Base-by-base conservation (phyloP, 2,888 invertebrate genomes). In the Lasioglossum vierecki region DNA sequence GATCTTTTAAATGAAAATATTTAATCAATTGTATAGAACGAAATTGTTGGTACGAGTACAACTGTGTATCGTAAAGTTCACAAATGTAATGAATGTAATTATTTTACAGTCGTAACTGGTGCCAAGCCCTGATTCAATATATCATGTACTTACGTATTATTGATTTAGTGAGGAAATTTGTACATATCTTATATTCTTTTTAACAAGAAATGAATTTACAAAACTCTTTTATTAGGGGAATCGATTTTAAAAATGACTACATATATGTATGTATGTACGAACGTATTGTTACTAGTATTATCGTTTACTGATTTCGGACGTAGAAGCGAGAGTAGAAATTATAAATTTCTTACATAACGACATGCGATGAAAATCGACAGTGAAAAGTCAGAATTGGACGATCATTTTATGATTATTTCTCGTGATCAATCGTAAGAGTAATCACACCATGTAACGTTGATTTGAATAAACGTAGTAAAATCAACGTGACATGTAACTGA, bases 91-190 rank as follows among this genome's bases (percentile, higher is more conserved):
- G 49, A 53, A 63, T 63, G 22, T 76, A 83, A 88, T 88, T 83
- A 76, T 86, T 49, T 60, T 84, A 74, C 71, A 85, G 49, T 74
- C 78, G 82, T 85, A 44, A 88, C 80, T 82, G 82, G 87, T 88
- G 85, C 89, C 89, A 88, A 88, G 49, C 66, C 76, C 39, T 75
- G 77, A 81, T 63, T 78, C 41, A 39, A 70, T 78, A 78, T 75
- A 76, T 85, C 72, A 71, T 73, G 72, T 76, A 44, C 15, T 46
- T 46, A 46, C 73, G 74, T 63, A 87, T 87, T 39, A 79, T 44
- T 76, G 35, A 63, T 71, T 39, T 70, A 63, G 30, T 46, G 63
- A 63, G 39, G 18, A 70, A 86, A 30, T 49, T 74, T 78, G 79
- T 79, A 68, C 22, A 83, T 76, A 71, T 79, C 77, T 82, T n/a